A percentile compares a stretch with the other conserved stretches of the same genome.
These are phyloP conservation scores for Axea sp. DNA, from an alignment of 2,888 invertebrate genomes.

Conservation along the genomic window DNA sequence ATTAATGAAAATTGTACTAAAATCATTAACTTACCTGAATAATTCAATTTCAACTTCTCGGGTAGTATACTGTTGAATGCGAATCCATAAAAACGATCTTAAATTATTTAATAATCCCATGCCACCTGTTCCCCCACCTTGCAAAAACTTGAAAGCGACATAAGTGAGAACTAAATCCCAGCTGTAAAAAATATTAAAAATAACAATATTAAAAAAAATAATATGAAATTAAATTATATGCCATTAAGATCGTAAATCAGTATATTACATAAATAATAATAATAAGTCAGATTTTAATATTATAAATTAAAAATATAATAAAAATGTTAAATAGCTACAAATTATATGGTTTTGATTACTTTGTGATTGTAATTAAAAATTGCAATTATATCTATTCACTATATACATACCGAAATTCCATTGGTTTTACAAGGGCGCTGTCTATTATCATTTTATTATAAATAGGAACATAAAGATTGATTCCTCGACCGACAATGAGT, in stretches of 20 bases:
- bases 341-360: too few species aligned
- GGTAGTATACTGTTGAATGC: constrained; percentile 96
- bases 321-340: too few species aligned
- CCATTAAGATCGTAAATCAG: too few species aligned
- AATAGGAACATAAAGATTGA: constrained; percentile 95
- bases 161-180: constrained; percentile 95
- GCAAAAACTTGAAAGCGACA: constrained; percentile 93
- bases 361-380: too few species aligned
- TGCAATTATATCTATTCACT: too few species aligned
- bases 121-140: constrained; percentile 95
- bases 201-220: too few species aligned
- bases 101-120: constrained; percentile 96
- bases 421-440: constrained; percentile 69
- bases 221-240: too few species aligned
- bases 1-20: background rate
- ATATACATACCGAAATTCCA: too few species aligned
- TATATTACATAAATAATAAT: too few species aligned
- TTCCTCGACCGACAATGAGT: constrained; percentile 88
- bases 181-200: constrained; percentile 79
- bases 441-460: constrained; percentile 92
- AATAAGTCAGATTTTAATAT: too few species aligned
- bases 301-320: too few species aligned
- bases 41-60: constrained; percentile 89
- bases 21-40: constrained; percentile 66
- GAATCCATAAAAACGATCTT: constrained; percentile 95